Base-by-base conservation (phyloP, 64 coral and sea anemone genomes). In the Platygyra sinensis region DNA sequence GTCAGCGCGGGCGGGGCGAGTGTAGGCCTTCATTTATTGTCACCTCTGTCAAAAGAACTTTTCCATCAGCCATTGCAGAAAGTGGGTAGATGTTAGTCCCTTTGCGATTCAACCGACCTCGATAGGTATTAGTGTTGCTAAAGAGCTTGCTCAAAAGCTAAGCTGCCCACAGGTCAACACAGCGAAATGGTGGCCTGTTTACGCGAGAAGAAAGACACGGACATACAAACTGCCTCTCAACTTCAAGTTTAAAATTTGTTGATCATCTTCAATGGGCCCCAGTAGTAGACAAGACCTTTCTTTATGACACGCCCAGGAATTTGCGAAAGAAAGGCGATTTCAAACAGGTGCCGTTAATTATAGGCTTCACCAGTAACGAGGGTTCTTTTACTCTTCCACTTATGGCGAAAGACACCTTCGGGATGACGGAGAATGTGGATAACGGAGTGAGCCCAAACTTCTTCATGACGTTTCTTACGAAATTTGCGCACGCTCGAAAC, bases 61-160 rank as follows among this genome's bases (percentile, higher is more conserved):
- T n/a, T n/a, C n/a, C 0, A 86, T 86, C 18, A 2, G 88, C 76
- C 25, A 89, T 89, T 38, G 46, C 64, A 24, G 88, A 89, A 42
- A 89, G 88, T 24, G 75, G 88, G 30, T 80, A 62, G 88, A 78
- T 27, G 14, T 89, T 11, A 14, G 72, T 14, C 76, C 76, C 11
- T 89, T 55, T 62, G 30, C 38, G 16, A 65, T 64, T 30, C 22
- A 14, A 31, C 22, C 78, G 19, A 6, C 10, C 17, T 24, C 19
- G 0, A 24, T 74, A 33, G 79, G 76, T 20, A 22, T 67, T 29
- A 7, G 24, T 20, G 30, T 71, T 24, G 78, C 76, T 10, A 60
- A 49, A 71, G 22, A 80, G 18, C 62, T 90, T 39, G 89, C 62
- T 17, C 76, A 38, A 25, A 80, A 64, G 10, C 31, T 71, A 25